Evolutionary conservation across 1,140 invertebrate species (phyloP).

Genomic region (Magallana gigas): DNA sequence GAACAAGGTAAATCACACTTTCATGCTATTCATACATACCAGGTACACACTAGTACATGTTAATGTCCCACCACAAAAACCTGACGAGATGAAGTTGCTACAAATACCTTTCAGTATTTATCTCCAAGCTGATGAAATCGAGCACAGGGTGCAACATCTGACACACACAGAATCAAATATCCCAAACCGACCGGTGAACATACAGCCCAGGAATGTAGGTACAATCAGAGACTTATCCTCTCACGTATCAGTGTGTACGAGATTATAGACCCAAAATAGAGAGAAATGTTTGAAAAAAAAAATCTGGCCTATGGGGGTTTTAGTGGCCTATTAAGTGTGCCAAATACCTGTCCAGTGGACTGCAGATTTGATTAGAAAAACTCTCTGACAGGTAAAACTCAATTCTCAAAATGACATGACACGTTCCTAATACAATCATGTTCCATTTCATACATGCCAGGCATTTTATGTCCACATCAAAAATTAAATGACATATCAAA

Average conservation of each 20-base stretch:
- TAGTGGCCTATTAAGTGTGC: not conserved
- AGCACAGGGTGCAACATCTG: not conserved
- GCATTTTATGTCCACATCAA: not conserved
- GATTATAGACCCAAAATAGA: not conserved
- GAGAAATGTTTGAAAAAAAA: not conserved
- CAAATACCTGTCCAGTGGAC: not conserved
- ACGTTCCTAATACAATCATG: not conserved
- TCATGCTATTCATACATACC: no score
- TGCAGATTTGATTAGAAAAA: not conserved
- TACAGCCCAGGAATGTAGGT: not conserved
- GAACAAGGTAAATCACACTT: no score
- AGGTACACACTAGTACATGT: no score
- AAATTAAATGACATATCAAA: no score
- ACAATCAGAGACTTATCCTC: not conserved
- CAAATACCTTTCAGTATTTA: not conserved
- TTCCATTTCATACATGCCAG: not conserved
- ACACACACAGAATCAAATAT: conserved; percentile 21
- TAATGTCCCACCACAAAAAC: no score
- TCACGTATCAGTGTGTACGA: not conserved
- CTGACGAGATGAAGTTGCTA: not conserved
- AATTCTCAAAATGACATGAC: not conserved
- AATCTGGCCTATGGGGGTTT: not conserved
- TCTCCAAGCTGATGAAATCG: not conserved
- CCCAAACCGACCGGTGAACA: not conserved
- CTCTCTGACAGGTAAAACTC: not conserved